These are phyloP conservation scores for Ctena decussata DNA, from an alignment of 2,888 invertebrate species.

Conservation along the genomic window DNA sequence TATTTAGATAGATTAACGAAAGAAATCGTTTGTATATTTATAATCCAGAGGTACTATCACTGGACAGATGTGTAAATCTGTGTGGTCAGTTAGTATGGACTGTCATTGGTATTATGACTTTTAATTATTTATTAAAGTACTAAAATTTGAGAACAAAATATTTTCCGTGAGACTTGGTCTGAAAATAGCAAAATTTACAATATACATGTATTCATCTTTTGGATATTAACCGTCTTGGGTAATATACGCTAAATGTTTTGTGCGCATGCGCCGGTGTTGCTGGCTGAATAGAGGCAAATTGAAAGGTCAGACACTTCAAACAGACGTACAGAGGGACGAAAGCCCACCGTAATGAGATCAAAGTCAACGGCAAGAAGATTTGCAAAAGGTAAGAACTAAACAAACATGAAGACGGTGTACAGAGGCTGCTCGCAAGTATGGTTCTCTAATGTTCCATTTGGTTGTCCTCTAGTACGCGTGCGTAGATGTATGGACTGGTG, in stretches of 20 bases:
- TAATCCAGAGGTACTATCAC: not conserved
- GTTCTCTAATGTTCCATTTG: too few relatives aligned
- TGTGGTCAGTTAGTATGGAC: not conserved
- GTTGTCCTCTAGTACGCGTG: too few relatives aligned
- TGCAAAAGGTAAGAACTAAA: conserved; percentile 47
- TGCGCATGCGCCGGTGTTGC: not conserved
- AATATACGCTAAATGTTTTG: too few relatives aligned
- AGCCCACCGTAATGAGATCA: conserved; percentile 34
- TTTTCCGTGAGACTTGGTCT: too few relatives aligned
- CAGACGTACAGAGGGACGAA: not conserved
- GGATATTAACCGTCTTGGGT: too few relatives aligned
- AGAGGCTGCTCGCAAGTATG: too few relatives aligned
- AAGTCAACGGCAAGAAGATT: conserved; percentile 59
- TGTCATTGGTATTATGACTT: not conserved
- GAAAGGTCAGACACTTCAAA: not conserved
- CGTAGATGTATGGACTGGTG: too few relatives aligned
- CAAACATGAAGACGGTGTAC: too few relatives aligned
- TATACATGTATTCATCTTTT: too few relatives aligned
- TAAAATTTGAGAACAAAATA: too few relatives aligned
- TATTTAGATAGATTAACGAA: conserved; percentile 7
- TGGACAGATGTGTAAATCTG: conserved; percentile 7
- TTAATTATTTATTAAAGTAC: not conserved
- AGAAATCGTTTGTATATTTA: not conserved
- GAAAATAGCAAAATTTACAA: too few relatives aligned
- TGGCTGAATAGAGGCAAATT: too few relatives aligned